Percentiles rank a stretch among this genome's conserved stretches.
Evolutionary conservation across 2,888 invertebrate species (phyloP).

Genomic region (Volucella zonaria): DNA sequence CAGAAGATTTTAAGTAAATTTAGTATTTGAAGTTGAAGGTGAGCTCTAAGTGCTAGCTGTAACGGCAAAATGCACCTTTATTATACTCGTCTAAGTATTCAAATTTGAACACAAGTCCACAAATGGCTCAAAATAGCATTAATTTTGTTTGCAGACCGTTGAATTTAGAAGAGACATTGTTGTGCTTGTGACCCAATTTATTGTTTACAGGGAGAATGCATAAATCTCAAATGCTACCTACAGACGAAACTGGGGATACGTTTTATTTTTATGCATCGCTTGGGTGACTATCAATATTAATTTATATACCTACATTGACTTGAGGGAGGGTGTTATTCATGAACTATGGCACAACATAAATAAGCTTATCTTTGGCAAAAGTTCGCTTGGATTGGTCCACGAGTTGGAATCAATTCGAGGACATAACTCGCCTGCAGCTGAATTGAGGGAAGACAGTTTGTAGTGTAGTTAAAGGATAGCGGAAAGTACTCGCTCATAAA

Average conservation of each 20-base stretch:
- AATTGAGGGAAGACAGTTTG: slow-evolving; percentile 12
- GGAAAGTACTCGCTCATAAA: slow-evolving; percentile 32
- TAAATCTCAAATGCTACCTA: slow-evolving; percentile 42
- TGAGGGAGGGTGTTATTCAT: slow-evolving; percentile 43
- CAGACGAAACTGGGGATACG: neutral
- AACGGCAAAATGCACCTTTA: slow-evolving; percentile 27
- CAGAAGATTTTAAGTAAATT: slow-evolving; percentile 25
- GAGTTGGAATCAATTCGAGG: slow-evolving; percentile 51
- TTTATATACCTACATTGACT: slow-evolving; percentile 34
- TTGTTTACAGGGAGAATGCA: slow-evolving; percentile 44
- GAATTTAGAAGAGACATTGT: slow-evolving; percentile 17
- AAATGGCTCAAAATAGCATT: slow-evolving; percentile 14
- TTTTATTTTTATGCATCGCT: slow-evolving; percentile 53
- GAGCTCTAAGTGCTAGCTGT: slow-evolving; percentile 18
- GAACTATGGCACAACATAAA: slow-evolving; percentile 65
- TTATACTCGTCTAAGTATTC: slow-evolving; percentile 1
- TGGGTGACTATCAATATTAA: slow-evolving; percentile 51
- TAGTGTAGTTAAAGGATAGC: neutral
- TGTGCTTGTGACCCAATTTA: slow-evolving; percentile 58
- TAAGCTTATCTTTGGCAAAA: slow-evolving; percentile 67
- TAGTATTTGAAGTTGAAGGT: slow-evolving; percentile 31
- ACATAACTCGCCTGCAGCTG: slow-evolving; percentile 31
- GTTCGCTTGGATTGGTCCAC: slow-evolving; percentile 40
- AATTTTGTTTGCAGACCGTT: slow-evolving; percentile 1
- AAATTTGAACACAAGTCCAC: slow-evolving; percentile 27